A percentile compares a stretch with the other conserved stretches of the same genome.
phyloP scores from a whole-genome alignment of 2,888 invertebrate genomes.

The Pherbina coryleti region DNA sequence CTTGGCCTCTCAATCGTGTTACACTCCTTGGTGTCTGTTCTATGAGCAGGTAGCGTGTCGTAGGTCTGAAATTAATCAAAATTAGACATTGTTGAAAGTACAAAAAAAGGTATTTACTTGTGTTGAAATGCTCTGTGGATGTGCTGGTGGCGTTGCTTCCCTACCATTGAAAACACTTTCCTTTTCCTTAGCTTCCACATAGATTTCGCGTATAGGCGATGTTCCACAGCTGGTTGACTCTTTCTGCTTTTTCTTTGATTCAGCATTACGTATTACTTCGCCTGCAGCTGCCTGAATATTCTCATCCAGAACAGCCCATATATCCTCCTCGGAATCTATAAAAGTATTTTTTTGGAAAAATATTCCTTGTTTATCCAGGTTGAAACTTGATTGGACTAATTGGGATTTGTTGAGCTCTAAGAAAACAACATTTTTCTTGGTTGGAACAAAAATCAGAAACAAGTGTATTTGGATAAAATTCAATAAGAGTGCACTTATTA shows the following conservation, averaged over 20 bases:
- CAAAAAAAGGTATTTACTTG: constrained; percentile 73
- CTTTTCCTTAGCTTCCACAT: constrained; percentile 67
- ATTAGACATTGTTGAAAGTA: neutral
- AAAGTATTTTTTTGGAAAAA: constrained; percentile 37
- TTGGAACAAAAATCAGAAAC: constrained; percentile 43
- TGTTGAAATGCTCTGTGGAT: constrained; percentile 88
- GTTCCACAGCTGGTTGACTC: constrained; percentile 76
- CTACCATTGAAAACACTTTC: constrained; percentile 59
- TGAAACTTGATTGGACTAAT: constrained; percentile 1
- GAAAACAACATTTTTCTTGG: constrained; percentile 44
- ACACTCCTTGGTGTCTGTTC: constrained; percentile 36
- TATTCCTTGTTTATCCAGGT: constrained; percentile 15
- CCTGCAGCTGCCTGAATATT: constrained; percentile 66
- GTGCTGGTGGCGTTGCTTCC: constrained; percentile 75
- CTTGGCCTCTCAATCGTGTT: constrained; percentile 4
- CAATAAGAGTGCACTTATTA: constrained; percentile 14
- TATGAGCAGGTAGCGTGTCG: constrained; percentile 65
- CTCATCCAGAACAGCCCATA: constrained; percentile 68
- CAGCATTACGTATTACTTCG: constrained; percentile 55
- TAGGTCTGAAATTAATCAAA: constrained; percentile 70
- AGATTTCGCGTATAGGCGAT: constrained; percentile 73
- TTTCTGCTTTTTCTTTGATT: constrained; percentile 45
- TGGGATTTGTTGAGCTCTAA: constrained; percentile 14
- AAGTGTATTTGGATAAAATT: constrained; percentile 39
- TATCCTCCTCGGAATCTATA: constrained; percentile 66